Conservation (phyloP, 2,113 vertebrate species). For the Trogon melanurus region DNA sequence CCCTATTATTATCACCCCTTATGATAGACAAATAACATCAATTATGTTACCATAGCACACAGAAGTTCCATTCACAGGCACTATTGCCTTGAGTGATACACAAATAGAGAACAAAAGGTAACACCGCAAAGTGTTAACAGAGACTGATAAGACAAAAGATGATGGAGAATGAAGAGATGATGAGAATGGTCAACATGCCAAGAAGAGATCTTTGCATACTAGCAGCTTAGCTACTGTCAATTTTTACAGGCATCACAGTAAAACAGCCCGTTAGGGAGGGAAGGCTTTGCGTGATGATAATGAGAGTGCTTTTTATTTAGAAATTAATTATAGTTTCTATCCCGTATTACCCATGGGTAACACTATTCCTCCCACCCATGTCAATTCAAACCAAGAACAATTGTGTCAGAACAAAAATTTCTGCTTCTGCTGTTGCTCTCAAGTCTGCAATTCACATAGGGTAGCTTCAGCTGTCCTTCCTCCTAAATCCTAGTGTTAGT, state of each 20-base stretch:
- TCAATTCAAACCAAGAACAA: not conserved
- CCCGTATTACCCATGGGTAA: not conserved
- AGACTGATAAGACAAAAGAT: not conserved
- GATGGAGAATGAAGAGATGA: not conserved
- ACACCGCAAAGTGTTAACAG: not conserved
- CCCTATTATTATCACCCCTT: not conserved
- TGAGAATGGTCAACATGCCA: not conserved
- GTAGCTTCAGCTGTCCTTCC: not conserved
- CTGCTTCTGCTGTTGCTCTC: not conserved
- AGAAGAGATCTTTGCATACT: not conserved
- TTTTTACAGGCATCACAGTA: not conserved
- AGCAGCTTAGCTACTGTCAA: not conserved
- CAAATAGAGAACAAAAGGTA: not conserved
- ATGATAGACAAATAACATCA: not conserved
- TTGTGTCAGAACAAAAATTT: not conserved
- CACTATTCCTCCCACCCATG: not conserved
- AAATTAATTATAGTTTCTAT: not conserved
- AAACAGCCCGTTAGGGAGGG: not conserved
- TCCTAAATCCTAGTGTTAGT: not conserved
- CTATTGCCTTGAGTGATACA: not conserved
- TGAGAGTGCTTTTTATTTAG: not conserved
- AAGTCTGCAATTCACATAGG: not conserved
- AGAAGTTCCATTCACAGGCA: not conserved
- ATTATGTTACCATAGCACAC: not conserved
- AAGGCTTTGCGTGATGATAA: not conserved